These are phyloP conservation scores for Papilio polytes DNA, from an alignment of 1,140 invertebrate genomes.

Conservation along the genomic window DNA sequence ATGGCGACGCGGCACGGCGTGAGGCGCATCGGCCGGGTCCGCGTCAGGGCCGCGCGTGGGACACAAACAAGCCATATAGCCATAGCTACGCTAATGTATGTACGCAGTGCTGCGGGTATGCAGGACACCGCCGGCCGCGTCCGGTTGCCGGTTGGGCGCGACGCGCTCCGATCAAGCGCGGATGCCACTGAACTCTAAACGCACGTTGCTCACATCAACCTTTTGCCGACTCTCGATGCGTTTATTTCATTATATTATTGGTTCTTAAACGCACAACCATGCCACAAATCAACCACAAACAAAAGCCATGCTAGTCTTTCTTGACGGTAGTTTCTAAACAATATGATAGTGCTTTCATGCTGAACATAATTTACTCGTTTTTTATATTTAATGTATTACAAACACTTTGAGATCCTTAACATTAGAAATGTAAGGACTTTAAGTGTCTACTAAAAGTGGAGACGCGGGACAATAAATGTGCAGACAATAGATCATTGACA, in stretches of 20 bases:
- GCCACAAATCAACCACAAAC: background rate
- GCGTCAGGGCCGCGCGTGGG: constrained; percentile 55
- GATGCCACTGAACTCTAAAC: constrained; percentile 68
- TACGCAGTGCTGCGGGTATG: constrained; percentile 70
- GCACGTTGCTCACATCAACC: constrained; percentile 46
- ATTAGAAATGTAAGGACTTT: too few species aligned
- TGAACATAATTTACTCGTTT: background rate
- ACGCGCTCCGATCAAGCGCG: constrained; percentile 60
- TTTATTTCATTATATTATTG: constrained; percentile 20
- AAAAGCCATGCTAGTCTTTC: background rate
- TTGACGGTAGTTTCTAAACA: background rate
- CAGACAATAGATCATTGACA: background rate
- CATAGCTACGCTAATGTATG: constrained; percentile 60
- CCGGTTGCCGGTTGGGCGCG: constrained; percentile 60
- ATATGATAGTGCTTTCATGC: background rate
- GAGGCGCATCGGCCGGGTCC: constrained; percentile 61
- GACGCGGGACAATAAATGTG: too few species aligned
- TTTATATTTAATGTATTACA: background rate
- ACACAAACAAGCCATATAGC: constrained; percentile 78
- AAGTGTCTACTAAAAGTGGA: too few species aligned
- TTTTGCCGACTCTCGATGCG: constrained; percentile 31
- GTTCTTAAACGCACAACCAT: background rate
- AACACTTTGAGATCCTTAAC: too few species aligned
- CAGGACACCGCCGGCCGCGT: constrained; percentile 69
- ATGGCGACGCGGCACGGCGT: constrained; percentile 52